Evolutionary conservation across 2,797 vertebrate species (phyloP).

Genomic region (Lycodopsis pacificus): DNA sequence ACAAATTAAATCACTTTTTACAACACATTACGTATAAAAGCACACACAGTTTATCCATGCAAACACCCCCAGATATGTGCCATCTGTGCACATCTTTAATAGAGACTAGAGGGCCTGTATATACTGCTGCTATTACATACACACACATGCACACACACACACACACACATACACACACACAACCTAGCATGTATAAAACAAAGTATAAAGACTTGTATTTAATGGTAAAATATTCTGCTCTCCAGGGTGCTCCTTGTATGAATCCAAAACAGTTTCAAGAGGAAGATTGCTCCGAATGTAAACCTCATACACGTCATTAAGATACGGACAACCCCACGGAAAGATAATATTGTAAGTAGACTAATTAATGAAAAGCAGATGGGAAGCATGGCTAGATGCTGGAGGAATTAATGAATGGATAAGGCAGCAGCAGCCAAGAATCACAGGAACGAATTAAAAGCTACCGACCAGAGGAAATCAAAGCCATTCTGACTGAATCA

Average conservation of each 20-base stretch:
- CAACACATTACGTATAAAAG: not conserved
- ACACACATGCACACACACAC: not conserved
- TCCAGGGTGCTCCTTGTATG: not conserved
- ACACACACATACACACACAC: not conserved
- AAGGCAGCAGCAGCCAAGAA: constrained; percentile 22
- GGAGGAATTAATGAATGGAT: constrained; percentile 44
- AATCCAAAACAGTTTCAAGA: not conserved
- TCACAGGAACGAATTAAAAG: constrained; percentile 3
- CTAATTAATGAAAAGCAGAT: constrained; percentile 37
- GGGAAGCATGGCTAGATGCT: constrained; percentile 15
- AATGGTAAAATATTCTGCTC: not conserved
- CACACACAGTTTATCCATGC: not conserved
- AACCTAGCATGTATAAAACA: not conserved
- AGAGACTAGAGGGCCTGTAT: not conserved
- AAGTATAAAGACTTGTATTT: not conserved
- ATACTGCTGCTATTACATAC: not conserved
- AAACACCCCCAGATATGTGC: not conserved
- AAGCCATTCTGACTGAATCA: constrained; percentile 9
- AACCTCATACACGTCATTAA: not conserved
- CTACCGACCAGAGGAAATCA: not conserved
- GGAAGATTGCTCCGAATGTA: constrained; percentile 8
- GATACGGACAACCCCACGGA: constrained; percentile 5
- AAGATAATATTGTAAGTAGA: constrained; percentile 25
- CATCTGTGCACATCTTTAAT: constrained; percentile 3
- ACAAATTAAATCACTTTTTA: constrained; percentile 7